Conservation (phyloP, 2,888 invertebrate genomes). For the Achlya flavicornis region DNA sequence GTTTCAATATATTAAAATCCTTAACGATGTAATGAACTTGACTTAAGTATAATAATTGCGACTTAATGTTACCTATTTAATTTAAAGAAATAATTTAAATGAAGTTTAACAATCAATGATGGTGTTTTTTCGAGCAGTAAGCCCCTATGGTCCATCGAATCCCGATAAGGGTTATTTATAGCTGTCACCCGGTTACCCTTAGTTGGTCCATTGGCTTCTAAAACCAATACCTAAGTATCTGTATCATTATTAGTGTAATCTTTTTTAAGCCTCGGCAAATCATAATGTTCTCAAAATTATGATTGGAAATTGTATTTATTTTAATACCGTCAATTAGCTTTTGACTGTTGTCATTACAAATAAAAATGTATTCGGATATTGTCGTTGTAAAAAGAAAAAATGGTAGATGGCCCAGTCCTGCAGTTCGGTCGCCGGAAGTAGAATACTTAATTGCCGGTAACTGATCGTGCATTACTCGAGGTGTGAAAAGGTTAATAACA, state of each 20-base stretch:
- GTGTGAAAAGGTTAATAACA: slow-evolving; percentile 82
- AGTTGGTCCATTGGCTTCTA: slow-evolving; percentile 34
- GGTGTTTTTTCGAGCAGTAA: slow-evolving; percentile 15
- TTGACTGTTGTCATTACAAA: too few relatives aligned
- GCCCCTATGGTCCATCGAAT: slow-evolving; percentile 61
- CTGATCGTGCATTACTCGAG: slow-evolving; percentile 73
- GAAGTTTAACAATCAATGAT: neutral
- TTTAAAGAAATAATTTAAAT: neutral
- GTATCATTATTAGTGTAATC: neutral
- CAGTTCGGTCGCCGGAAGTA: slow-evolving; percentile 61
- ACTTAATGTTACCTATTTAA: neutral
- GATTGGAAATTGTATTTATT: neutral
- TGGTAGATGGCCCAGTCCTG: slow-evolving; percentile 53
- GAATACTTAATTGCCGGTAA: slow-evolving; percentile 77
- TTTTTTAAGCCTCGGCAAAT: neutral
- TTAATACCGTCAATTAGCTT: neutral
- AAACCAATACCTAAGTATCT: neutral
- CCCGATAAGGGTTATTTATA: slow-evolving; percentile 75
- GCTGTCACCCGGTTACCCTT: slow-evolving; percentile 50
- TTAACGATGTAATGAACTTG: too few relatives aligned
- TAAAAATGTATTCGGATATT: neutral
- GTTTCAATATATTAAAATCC: neutral
- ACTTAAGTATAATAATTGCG: too few relatives aligned
- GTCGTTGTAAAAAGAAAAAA: slow-evolving; percentile 1
- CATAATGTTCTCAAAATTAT: neutral